phyloP scores from a whole-genome alignment of 2,888 invertebrate species.

The Mystacides longicornis region DNA sequence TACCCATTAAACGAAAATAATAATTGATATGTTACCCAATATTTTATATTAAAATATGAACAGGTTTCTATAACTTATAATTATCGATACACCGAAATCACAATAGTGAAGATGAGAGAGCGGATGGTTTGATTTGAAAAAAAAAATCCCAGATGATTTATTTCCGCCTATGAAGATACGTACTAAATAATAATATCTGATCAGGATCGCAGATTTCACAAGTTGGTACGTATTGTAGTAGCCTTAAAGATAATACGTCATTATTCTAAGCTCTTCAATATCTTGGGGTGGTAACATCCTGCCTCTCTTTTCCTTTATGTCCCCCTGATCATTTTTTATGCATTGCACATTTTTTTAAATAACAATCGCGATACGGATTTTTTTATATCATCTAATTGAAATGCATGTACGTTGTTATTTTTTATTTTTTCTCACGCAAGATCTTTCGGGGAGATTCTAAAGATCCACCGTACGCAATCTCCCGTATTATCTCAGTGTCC shows the following conservation, averaged over 20 bases:
- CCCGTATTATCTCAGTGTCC: constrained; percentile 6
- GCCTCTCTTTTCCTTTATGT: constrained; percentile 11
- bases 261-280: not conserved
- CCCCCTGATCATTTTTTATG: constrained; percentile 12
- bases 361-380: constrained; percentile 18
- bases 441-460: constrained; percentile 1
- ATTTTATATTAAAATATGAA: too few relatives aligned
- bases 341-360: constrained; percentile 14
- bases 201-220: constrained; percentile 12
- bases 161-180: constrained; percentile 24
- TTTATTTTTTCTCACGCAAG: constrained; percentile 25
- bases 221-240: constrained; percentile 14
- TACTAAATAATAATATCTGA: constrained; percentile 15
- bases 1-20: too few relatives aligned
- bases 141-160: constrained; percentile 21
- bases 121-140: too few relatives aligned
- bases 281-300: constrained; percentile 21
- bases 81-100: too few relatives aligned
- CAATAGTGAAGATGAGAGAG: too few relatives aligned
- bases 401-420: constrained; percentile 21
- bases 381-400: constrained; percentile 21
- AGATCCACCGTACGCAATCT: constrained; percentile 11
- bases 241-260: constrained; percentile 13
- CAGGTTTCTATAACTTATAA: too few relatives aligned
- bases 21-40: too few relatives aligned